Percentiles rank a stretch among this genome's conserved stretches.
Evolutionary conservation across 2,888 invertebrate genomes (phyloP).

Genomic region (Lypha dubia): DNA sequence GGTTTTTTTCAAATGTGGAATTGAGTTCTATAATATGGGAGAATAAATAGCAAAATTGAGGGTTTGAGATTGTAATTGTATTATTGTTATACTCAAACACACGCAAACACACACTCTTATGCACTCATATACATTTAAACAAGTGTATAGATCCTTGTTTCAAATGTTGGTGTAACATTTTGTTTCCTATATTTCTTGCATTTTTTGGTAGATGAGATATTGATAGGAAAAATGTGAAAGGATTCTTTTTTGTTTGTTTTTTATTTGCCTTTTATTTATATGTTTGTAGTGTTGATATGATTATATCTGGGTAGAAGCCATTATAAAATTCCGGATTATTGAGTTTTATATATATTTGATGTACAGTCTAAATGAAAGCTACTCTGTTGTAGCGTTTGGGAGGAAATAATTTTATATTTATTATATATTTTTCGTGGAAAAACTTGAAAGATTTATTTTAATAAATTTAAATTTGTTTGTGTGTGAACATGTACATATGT

Average conservation of each 20-base stretch:
- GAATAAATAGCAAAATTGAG: conserved; percentile 36
- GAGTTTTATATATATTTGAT: conserved; percentile 72
- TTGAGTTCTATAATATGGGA: conserved; percentile 66
- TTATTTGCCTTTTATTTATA: conserved; percentile 35
- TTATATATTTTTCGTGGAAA: background rate
- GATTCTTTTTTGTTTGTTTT: no score
- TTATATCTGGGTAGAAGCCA: conserved; percentile 72
- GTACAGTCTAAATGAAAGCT: conserved; percentile 71
- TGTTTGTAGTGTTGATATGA: conserved; percentile 69
- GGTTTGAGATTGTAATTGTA: conserved; percentile 64
- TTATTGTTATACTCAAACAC: conserved; percentile 35
- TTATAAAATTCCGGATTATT: conserved; percentile 71
- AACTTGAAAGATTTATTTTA: conserved; percentile 61
- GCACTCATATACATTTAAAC: background rate
- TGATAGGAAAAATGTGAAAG: conserved; percentile 76
- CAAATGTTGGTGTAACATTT: conserved; percentile 34
- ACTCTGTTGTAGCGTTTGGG: conserved; percentile 15
- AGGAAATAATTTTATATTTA: conserved; percentile 11
- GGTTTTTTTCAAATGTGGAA: conserved; percentile 59
- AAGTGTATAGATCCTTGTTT: conserved; percentile 9
- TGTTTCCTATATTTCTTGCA: conserved; percentile 35
- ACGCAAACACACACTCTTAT: no score
- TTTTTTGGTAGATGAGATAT: conserved; percentile 74
- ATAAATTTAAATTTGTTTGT: conserved; percentile 54
- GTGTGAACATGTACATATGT: no score